These are phyloP conservation scores for Thalassaphorura encarpata DNA, from an alignment of 1,140 invertebrate genomes.

Conservation along the genomic window DNA sequence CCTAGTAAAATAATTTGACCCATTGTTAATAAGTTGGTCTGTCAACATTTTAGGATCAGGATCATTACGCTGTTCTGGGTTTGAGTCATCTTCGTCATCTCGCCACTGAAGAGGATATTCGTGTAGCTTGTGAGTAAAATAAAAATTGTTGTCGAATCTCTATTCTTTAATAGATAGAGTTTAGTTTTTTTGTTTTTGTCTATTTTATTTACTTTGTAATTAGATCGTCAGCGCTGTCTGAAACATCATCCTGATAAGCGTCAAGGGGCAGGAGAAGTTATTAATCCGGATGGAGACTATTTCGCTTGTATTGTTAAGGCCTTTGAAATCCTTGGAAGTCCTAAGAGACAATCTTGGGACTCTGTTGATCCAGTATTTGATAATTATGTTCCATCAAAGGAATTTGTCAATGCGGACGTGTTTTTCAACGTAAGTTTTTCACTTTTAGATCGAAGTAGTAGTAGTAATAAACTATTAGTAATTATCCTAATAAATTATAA, in stretches of 20 bases:
- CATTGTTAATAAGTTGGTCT: no score
- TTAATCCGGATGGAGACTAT: slow-evolving; percentile 82
- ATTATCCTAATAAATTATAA: no score
- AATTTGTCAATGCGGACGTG: slow-evolving; percentile 65
- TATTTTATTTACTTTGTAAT: slow-evolving; percentile 22
- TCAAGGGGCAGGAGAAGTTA: slow-evolving; percentile 71
- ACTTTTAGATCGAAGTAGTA: no score
- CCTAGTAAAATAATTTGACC: no score
- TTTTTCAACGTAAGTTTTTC: slow-evolving; percentile 54
- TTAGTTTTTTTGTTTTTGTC: background rate
- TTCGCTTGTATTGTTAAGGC: slow-evolving; percentile 99
- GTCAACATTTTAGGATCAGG: slow-evolving; percentile 58
- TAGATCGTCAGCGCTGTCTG: slow-evolving; percentile 74
- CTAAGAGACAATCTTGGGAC: slow-evolving; percentile 81
- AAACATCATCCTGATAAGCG: slow-evolving; percentile 97
- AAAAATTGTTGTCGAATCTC: background rate
- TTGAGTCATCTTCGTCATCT: slow-evolving; percentile 64
- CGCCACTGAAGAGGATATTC: slow-evolving; percentile 84
- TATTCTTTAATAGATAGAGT: background rate
- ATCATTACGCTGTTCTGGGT: slow-evolving; percentile 90
- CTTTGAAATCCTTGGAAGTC: slow-evolving; percentile 77
- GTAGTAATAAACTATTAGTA: no score
- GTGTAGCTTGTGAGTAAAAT: slow-evolving; percentile 70
- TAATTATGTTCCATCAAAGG: slow-evolving; percentile 66
- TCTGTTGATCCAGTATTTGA: slow-evolving; percentile 93